Evolutionary conservation across 1,140 invertebrate species (phyloP).

Genomic region (Procambarus clarkii): DNA sequence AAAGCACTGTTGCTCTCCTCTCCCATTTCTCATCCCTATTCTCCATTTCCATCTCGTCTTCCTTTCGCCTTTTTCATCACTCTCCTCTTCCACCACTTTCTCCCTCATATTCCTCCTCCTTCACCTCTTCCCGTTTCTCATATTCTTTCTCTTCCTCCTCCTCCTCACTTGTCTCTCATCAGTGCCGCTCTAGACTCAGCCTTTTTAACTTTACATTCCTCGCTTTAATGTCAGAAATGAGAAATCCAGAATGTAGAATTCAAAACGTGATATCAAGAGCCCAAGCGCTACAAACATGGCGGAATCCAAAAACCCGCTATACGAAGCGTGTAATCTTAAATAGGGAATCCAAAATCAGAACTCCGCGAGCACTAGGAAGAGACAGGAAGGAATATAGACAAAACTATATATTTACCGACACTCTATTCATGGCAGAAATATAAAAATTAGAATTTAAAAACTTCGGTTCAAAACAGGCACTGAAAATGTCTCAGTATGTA

Average conservation of each 20-base stretch:
- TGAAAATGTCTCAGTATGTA: background rate
- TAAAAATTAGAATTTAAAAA: background rate
- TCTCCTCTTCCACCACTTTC: too few relatives aligned
- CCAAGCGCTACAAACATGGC: too few relatives aligned
- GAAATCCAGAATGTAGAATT: too few relatives aligned
- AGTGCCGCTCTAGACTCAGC: background rate
- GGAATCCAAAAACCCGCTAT: too few relatives aligned
- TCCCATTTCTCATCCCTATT: background rate
- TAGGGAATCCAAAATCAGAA: background rate
- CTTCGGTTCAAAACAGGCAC: background rate
- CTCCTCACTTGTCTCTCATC: background rate
- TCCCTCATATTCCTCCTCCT: background rate
- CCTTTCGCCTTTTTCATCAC: background rate
- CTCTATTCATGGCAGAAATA: too few relatives aligned
- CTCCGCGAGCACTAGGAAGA: background rate
- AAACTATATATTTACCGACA: too few relatives aligned
- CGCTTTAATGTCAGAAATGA: background rate
- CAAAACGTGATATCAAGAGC: too few relatives aligned
- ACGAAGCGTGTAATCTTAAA: background rate
- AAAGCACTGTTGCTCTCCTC: background rate
- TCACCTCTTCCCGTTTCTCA: background rate
- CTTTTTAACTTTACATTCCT: background rate
- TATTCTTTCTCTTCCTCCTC: background rate
- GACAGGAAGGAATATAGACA: too few relatives aligned
- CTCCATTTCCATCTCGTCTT: background rate